These are phyloP conservation scores for Coregonus sp. DNA, from an alignment of 2,797 vertebrate species.

Conservation along the genomic window DNA sequence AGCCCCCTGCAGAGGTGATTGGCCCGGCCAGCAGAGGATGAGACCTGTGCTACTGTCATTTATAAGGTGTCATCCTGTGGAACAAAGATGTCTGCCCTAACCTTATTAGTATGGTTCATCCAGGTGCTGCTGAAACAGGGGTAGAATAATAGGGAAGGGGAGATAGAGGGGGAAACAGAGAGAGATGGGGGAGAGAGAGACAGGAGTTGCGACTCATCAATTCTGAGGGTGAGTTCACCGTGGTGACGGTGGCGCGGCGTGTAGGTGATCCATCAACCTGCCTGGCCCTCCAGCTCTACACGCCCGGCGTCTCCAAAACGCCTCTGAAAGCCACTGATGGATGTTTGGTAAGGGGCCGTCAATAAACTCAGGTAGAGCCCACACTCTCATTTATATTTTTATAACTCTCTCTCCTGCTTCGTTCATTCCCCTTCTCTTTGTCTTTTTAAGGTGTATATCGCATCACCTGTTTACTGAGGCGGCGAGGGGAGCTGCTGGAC, in stretches of 20 bases:
- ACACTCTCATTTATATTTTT: slow-evolving; percentile 10
- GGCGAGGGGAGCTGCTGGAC: slow-evolving; percentile 34
- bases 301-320: slow-evolving; percentile 48
- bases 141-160: slow-evolving; percentile 18
- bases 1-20: slow-evolving; percentile 66
- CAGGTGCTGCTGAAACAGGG: slow-evolving; percentile 30
- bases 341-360: slow-evolving; percentile 61
- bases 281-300: slow-evolving; percentile 54
- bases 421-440: slow-evolving; percentile 1
- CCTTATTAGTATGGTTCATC: slow-evolving; percentile 66
- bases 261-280: slow-evolving; percentile 74
- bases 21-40: slow-evolving; percentile 53
- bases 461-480: slow-evolving; percentile 34
- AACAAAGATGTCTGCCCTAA: slow-evolving; percentile 68
- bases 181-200: slow-evolving; percentile 47
- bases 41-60: slow-evolving; percentile 57
- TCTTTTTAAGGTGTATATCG: background rate
- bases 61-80: slow-evolving; percentile 66
- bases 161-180: background rate
- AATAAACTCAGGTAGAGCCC: slow-evolving; percentile 43
- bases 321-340: slow-evolving; percentile 61
- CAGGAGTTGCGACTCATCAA: slow-evolving; percentile 74
- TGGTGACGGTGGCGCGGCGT: slow-evolving; percentile 61
- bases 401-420: slow-evolving; percentile 22
- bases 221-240: slow-evolving; percentile 70